Evolutionary conservation across 2,113 vertebrate genomes (phyloP).

Genomic region (Channa argus): DNA sequence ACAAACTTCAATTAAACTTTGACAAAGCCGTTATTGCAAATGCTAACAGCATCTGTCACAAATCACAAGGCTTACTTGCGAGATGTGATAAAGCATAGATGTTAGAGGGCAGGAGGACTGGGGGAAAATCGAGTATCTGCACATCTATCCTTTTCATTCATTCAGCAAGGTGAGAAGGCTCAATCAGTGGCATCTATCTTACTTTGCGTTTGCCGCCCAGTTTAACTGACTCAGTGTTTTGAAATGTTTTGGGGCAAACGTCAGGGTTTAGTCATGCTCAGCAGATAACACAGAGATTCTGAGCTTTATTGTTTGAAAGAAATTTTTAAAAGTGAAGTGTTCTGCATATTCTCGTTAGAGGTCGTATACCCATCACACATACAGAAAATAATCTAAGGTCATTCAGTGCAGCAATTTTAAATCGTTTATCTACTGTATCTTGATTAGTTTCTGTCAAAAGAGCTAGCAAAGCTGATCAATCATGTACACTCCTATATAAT

Average conservation of each 20-base stretch:
- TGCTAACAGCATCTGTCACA: constrained; percentile 67
- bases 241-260: constrained; percentile 15
- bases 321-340: too few species aligned
- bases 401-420: background rate
- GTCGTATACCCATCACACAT: background rate
- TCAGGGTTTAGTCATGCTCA: constrained; percentile 10
- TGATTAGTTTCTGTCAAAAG: too few species aligned
- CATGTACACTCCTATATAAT: background rate
- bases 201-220: constrained; percentile 13
- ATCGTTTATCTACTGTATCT: background rate
- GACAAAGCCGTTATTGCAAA: constrained; percentile 32
- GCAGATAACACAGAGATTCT: constrained; percentile 18
- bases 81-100: constrained; percentile 23
- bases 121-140: background rate
- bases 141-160: constrained; percentile 14
- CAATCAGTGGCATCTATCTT: constrained; percentile 16
- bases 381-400: background rate
- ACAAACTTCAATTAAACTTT: constrained; percentile 73
- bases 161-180: constrained; percentile 43
- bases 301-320: background rate
- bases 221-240: constrained; percentile 4
- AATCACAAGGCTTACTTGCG: constrained; percentile 45
- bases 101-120: constrained; percentile 22
- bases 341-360: background rate
- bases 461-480: background rate